Percentiles rank a stretch among this genome's conserved stretches.
Conservation (phyloP, 2,797 vertebrate genomes). For the Pristis pectinata region DNA sequence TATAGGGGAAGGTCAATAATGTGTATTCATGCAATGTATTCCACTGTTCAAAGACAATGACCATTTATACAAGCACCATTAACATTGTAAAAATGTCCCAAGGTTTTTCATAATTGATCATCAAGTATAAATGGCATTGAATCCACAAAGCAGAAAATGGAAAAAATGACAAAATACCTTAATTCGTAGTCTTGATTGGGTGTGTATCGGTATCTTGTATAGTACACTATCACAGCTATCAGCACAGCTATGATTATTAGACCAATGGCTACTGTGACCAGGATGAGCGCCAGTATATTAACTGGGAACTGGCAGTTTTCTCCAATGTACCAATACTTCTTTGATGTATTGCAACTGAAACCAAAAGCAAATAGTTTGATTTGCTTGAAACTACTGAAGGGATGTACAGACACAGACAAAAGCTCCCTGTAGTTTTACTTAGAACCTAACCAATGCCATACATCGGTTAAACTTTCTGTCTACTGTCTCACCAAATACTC, state of each 20-base stretch:
- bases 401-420: neutral
- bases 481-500: neutral
- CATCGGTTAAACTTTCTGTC: too few species aligned
- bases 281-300: neutral
- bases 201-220: neutral
- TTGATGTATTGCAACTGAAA: neutral
- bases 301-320: neutral
- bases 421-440: neutral
- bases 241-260: neutral
- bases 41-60: too few species aligned
- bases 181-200: neutral
- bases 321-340: slow-evolving; percentile 6
- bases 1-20: too few species aligned
- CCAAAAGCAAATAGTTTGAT: neutral
- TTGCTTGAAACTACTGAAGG: neutral
- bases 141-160: neutral
- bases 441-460: too few species aligned
- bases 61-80: neutral
- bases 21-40: too few species aligned
- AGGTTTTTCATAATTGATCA: too few species aligned
- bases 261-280: neutral
- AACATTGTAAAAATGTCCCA: neutral
- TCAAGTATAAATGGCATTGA: neutral
- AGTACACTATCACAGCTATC: neutral
- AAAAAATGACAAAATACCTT: neutral